A percentile compares a stretch with the other conserved stretches of the same genome.
phyloP scores from a whole-genome alignment of 2,888 invertebrate genomes.

The Drosophila hamatofila region DNA sequence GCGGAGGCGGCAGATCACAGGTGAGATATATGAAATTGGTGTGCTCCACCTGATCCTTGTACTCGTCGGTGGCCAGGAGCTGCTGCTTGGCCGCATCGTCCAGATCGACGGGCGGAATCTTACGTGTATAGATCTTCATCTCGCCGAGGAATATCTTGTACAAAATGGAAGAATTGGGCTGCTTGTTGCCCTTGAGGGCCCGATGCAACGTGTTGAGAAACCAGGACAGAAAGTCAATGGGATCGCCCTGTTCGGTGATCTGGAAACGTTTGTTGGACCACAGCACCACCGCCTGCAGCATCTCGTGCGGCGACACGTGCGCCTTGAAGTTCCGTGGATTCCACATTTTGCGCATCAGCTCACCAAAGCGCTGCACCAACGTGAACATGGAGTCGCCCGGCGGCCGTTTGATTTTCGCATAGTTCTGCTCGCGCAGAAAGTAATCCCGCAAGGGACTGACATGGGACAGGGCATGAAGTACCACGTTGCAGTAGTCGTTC shows the following conservation, averaged over 20 bases:
- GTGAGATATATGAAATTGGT: conserved; percentile 98
- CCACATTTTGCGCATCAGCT: conserved; percentile 98
- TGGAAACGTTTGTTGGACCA: conserved; percentile 99
- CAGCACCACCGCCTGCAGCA: conserved; percentile 98
- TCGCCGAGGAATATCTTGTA: conserved; percentile 97
- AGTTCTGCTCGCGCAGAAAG: conserved; percentile 97
- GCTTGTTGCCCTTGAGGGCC: conserved; percentile 96
- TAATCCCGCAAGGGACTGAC: conserved; percentile 97
- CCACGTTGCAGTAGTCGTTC: conserved; percentile 99
- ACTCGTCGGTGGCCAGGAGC: conserved; percentile 92
- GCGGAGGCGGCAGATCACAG: conserved; percentile 98
- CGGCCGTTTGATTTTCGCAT: conserved; percentile 94
- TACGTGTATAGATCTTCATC: conserved; percentile 95
- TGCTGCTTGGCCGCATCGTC: conserved; percentile 95
- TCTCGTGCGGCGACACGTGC: conserved; percentile 99
- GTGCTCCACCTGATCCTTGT: conserved; percentile 94
- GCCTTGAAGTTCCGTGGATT: conserved; percentile 99
- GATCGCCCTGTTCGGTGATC: conserved; percentile 99
- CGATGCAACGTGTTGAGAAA: conserved; percentile 98
- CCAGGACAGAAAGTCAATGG: conserved; percentile 99
- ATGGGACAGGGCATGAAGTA: conserved; percentile 97
- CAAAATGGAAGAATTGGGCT: conserved; percentile 94
- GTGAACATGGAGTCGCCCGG: conserved; percentile 98
- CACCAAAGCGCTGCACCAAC: conserved; percentile 96
- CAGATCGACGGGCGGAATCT: conserved; percentile 96